Percentiles rank a stretch among this genome's conserved stretches.
phyloP scores from a whole-genome alignment of 2,888 invertebrate genomes.

The Thera britannica region DNA sequence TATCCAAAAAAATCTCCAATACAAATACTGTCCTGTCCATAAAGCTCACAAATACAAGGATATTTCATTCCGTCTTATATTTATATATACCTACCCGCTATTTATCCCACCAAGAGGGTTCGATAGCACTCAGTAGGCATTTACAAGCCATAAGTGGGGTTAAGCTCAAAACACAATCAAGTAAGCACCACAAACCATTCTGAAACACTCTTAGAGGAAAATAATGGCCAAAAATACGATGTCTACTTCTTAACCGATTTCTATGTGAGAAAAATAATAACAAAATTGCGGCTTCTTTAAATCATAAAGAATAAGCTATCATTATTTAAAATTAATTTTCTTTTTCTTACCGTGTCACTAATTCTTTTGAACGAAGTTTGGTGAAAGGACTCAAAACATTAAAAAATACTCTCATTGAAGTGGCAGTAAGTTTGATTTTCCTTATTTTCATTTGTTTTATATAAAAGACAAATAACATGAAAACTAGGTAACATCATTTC shows the following conservation, averaged over 20 bases:
- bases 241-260: too few species aligned
- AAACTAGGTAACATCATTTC: not conserved
- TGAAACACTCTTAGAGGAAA: conserved; percentile 1
- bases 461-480: not conserved
- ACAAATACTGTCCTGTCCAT: not conserved
- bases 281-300: too few species aligned
- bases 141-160: conserved; percentile 43
- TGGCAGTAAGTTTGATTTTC: too few species aligned
- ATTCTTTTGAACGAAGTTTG: too few species aligned
- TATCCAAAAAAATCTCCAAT: not conserved
- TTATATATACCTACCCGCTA: conserved; percentile 32
- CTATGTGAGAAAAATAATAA: too few species aligned
- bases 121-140: conserved; percentile 40
- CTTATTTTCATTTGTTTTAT: not conserved
- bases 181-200: conserved; percentile 10
- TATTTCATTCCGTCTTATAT: conserved; percentile 27
- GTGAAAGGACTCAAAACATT: too few species aligned
- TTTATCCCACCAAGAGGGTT: conserved; percentile 36
- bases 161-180: conserved; percentile 25
- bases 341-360: too few species aligned
- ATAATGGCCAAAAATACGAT: not conserved
- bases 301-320: too few species aligned
- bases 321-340: too few species aligned
- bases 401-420: too few species aligned
- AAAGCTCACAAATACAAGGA: conserved; percentile 19